phyloP scores from a whole-genome alignment of 2,888 invertebrate species.

The Andrena fulva region DNA sequence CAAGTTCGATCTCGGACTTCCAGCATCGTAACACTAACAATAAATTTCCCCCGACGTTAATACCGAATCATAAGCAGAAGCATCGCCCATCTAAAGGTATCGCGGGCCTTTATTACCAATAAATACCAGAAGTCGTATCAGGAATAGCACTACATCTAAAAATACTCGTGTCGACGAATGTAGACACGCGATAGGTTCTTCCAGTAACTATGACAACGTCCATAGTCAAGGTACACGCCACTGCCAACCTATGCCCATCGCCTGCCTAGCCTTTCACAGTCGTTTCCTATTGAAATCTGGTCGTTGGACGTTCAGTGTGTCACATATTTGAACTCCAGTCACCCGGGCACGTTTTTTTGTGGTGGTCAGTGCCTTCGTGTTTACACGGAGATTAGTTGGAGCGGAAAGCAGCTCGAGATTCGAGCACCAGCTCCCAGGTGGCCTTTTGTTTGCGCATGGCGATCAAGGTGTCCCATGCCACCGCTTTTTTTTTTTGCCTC shows the following conservation, averaged over 20 bases:
- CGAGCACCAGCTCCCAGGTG: not conserved
- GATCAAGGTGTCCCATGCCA: not conserved
- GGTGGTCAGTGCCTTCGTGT: conserved; percentile 14
- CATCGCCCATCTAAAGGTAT: conserved; percentile 26
- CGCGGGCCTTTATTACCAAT: conserved; percentile 9
- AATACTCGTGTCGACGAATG: conserved; percentile 32
- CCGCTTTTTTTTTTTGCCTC: not conserved
- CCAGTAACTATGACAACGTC: conserved; percentile 25
- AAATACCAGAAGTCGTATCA: conserved; percentile 2
- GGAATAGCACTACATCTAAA: conserved; percentile 38
- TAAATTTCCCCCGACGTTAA: not conserved
- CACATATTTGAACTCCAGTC: conserved; percentile 18
- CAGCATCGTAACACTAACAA: not conserved
- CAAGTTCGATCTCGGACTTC: not conserved
- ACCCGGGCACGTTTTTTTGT: conserved; percentile 6
- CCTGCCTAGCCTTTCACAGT: not conserved
- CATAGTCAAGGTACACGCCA: not conserved
- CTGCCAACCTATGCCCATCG: not conserved
- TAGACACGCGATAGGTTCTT: not conserved
- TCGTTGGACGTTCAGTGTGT: conserved; percentile 2
- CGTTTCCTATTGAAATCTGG: not conserved
- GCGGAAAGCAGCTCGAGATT: conserved; percentile 6
- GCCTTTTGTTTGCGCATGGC: conserved; percentile 13
- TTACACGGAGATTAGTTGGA: conserved; percentile 2
- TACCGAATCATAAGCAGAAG: not conserved